Evolutionary conservation across 2,888 invertebrate genomes (phyloP).

Genomic region (Tiliacea aurago): DNA sequence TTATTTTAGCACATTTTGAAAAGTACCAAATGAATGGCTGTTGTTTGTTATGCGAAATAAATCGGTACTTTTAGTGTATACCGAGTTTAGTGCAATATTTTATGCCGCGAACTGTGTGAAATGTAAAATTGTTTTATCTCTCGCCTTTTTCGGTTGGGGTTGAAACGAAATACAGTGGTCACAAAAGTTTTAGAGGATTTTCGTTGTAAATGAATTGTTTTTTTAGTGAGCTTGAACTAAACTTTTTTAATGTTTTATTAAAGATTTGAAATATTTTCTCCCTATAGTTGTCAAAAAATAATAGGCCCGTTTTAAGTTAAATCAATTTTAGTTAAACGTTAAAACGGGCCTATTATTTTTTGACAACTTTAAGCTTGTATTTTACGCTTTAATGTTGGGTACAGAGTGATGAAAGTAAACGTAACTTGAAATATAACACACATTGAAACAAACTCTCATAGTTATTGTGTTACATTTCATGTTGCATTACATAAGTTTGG

Average conservation of each 20-base stretch:
- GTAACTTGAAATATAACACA: too few species aligned
- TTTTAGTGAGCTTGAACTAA: background rate
- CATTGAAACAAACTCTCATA: too few species aligned
- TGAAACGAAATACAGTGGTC: conserved; percentile 7
- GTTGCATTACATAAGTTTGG: too few species aligned
- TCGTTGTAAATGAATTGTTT: conserved; percentile 1
- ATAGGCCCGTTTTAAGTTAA: too few species aligned
- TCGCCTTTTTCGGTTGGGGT: conserved; percentile 14
- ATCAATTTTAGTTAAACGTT: too few species aligned
- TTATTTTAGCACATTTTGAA: conserved; percentile 56
- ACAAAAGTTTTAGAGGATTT: conserved; percentile 5
- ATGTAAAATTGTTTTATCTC: conserved; percentile 24
- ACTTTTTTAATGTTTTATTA: background rate
- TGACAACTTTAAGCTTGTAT: too few species aligned
- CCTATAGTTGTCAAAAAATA: too few species aligned
- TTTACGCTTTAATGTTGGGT: background rate
- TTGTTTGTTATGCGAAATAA: conserved; percentile 54
- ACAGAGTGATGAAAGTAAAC: too few species aligned
- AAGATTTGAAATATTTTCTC: background rate
- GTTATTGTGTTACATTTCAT: too few species aligned
- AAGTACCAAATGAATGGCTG: conserved; percentile 50
- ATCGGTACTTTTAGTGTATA: conserved; percentile 51
- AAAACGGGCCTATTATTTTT: too few species aligned
- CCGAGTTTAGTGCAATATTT: conserved; percentile 56
- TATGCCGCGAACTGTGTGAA: conserved; percentile 27